These are phyloP conservation scores for Carterocephalus palaemon DNA, from an alignment of 2,888 invertebrate species.

Conservation along the genomic window DNA sequence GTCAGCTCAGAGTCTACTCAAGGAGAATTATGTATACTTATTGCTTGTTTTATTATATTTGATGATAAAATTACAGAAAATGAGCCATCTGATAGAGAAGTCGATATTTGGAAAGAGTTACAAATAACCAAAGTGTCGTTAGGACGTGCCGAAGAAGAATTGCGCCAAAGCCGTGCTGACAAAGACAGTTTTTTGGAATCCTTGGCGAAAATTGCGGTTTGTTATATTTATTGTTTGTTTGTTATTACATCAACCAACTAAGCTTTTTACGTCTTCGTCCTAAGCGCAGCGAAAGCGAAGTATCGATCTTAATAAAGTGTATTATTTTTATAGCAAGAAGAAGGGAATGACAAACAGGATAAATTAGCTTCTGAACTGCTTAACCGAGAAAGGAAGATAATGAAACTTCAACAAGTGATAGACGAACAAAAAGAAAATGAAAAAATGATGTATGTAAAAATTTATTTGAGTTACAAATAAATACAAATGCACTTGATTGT, in stretches of 20 bases:
- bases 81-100: conserved; percentile 68
- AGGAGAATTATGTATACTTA: background rate
- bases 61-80: conserved; percentile 54
- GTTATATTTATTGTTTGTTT: conserved; percentile 8
- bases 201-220: conserved; percentile 70
- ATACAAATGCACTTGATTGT: no score
- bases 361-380: conserved; percentile 63
- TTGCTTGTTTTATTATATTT: conserved; percentile 25
- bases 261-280: no score
- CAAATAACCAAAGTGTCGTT: conserved; percentile 56
- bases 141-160: conserved; percentile 57
- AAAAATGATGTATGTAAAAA: conserved; percentile 50
- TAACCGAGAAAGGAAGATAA: conserved; percentile 59
- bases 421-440: conserved; percentile 57
- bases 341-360: conserved; percentile 51
- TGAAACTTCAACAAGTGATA: conserved; percentile 53
- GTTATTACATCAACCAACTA: no score
- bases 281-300: no score
- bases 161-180: conserved; percentile 62
- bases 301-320: no score
- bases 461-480: conserved; percentile 2
- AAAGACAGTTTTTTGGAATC: conserved; percentile 72
- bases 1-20: no score
- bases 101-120: conserved; percentile 72
- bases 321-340: conserved; percentile 52